phyloP scores from a whole-genome alignment of 2,797 vertebrate genomes.

The Urocyon cinereoargenteus region DNA sequence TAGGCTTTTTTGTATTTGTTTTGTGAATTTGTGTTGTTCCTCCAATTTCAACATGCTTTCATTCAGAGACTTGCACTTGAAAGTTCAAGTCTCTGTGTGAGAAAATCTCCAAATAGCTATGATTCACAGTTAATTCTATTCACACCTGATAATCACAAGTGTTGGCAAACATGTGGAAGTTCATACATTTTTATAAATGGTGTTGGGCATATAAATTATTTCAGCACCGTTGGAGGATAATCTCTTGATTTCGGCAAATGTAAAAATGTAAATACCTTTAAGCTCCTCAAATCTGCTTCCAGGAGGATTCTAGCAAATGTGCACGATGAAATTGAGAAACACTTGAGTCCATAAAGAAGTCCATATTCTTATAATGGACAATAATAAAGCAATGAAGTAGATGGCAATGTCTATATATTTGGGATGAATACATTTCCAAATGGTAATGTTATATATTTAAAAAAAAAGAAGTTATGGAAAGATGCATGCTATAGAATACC shows the following conservation, averaged over 20 bases:
- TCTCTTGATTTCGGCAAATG: slow-evolving; percentile 30
- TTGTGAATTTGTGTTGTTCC: not conserved
- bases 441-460: not conserved
- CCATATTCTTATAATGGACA: slow-evolving; percentile 18
- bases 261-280: slow-evolving; percentile 30
- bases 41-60: not conserved
- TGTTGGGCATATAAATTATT: not conserved
- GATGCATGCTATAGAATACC: not conserved
- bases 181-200: not conserved
- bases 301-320: not conserved
- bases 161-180: not conserved
- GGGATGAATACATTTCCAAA: not conserved
- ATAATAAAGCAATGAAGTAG: not conserved
- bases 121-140: not conserved
- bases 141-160: not conserved
- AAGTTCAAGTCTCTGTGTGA: not conserved
- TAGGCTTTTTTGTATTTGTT: not conserved
- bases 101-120: not conserved
- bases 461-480: not conserved
- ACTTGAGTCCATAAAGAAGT: not conserved
- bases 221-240: not conserved
- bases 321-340: not conserved
- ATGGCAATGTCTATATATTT: not conserved
- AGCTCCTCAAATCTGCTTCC: not conserved
- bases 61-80: not conserved